Evolutionary conservation across 2,888 invertebrate genomes (phyloP).

Genomic region (Leptogaster cylindrica): DNA sequence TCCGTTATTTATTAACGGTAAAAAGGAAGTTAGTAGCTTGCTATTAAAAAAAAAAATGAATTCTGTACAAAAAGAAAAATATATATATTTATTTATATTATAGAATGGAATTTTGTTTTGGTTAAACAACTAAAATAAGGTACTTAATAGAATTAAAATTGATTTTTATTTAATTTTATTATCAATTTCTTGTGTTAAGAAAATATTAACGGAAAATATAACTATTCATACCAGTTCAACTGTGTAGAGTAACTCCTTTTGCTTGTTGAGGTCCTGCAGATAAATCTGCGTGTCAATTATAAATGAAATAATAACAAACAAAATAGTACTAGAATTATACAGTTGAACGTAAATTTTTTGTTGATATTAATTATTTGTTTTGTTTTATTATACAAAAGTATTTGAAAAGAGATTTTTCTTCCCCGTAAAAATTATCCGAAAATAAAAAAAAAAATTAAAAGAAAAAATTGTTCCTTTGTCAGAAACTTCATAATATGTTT

Average conservation of each 20-base stretch:
- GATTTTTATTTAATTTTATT: constrained; percentile 30
- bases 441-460: not conserved
- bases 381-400: too few relatives aligned
- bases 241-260: constrained; percentile 82
- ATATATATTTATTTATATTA: too few relatives aligned
- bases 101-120: constrained; percentile 31
- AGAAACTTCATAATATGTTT: too few relatives aligned
- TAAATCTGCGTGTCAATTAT: constrained; percentile 74
- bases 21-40: constrained; percentile 35
- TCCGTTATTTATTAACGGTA: constrained; percentile 14
- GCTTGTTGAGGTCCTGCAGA: constrained; percentile 89
- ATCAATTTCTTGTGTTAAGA: constrained; percentile 5
- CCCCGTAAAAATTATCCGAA: too few relatives aligned
- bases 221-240: constrained; percentile 77
- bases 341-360: constrained; percentile 24
- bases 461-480: not conserved
- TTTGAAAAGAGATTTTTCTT: too few relatives aligned
- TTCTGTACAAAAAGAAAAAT: constrained; percentile 28
- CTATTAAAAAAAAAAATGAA: constrained; percentile 22
- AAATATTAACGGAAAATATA: constrained; percentile 37
- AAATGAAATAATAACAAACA: constrained; percentile 47
- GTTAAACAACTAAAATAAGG: constrained; percentile 20
- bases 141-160: constrained; percentile 28
- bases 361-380: not conserved
- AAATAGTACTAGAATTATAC: constrained; percentile 41